These are phyloP conservation scores for Hemistola chrysoprasaria DNA, from an alignment of 2,888 invertebrate genomes.

Conservation along the genomic window DNA sequence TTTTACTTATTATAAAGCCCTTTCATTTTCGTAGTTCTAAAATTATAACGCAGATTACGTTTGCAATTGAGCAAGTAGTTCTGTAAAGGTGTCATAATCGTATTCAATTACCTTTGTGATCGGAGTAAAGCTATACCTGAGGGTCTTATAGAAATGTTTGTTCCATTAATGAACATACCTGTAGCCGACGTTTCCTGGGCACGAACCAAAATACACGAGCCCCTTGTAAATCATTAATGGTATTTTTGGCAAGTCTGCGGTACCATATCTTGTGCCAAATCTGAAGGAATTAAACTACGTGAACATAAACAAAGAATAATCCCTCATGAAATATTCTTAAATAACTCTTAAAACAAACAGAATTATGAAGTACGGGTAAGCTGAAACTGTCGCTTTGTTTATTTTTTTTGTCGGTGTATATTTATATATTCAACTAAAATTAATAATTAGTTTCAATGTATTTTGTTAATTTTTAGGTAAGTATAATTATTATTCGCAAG, in stretches of 20 bases:
- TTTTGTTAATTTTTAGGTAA: no score
- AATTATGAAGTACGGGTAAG: background rate
- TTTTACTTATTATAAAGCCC: no score
- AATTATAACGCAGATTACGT: no score
- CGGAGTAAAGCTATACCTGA: conserved; percentile 3
- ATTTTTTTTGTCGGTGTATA: no score
- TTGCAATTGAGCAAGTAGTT: no score
- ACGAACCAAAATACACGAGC: conserved; percentile 48
- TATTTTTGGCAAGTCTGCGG: conserved; percentile 40
- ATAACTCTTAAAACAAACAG: background rate
- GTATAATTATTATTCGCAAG: no score
- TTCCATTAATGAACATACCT: conserved; percentile 36
- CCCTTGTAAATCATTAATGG: conserved; percentile 48
- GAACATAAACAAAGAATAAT: conserved; percentile 11
- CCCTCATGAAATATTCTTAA: conserved; percentile 4
- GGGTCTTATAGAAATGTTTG: background rate
- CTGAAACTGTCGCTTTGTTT: no score
- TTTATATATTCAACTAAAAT: no score
- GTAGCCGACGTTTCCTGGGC: conserved; percentile 53
- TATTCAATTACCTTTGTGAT: conserved; percentile 5
- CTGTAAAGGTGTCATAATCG: background rate
- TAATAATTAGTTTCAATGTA: no score
- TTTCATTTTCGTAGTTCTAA: no score
- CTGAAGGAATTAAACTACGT: conserved; percentile 33
- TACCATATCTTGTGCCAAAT: conserved; percentile 45